Evolutionary conservation across 2,113 vertebrate genomes (phyloP), one percentile per base, ranked within the genome.

Genomic region (Pithys albifrons): DNA sequence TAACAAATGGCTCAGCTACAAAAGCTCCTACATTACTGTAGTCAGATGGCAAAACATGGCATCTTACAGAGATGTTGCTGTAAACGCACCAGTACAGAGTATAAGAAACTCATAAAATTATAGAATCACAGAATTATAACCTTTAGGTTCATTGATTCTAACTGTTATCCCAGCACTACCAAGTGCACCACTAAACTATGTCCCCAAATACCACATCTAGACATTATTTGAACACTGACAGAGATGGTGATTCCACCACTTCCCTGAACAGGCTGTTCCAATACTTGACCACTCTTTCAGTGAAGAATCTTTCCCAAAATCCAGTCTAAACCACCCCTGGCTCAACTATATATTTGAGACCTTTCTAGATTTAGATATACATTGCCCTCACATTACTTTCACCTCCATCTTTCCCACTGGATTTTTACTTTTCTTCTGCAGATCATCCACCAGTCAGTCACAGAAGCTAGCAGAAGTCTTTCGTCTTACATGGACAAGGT

Each of bases 131-230:
- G 25, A 52, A 52, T 28, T 67, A 27, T 19, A 8, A 48, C 6
- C n/a, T 35, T 75, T 22, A 43, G 17, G 29, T 22, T 41, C n/a
- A 19, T 20, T 0, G 0, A 55, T n/a, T 55, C 29, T 7, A 37
- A 28, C 8, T 18, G 25, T 22, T 48, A 41, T 19, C 18, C 6
- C 64, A 70, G 64, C 17, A 48, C 35, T 23, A 33, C 2, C 20
- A 37, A 49, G 12, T 55, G 48, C 55, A 43, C 11, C 14, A 57
- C 12, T 49, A 31, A 70, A 35, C 20, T 7, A 7, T 27, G 10
- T 5, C 17, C 20, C 29, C 29, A 48, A 15, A 10, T 19, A 55
- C 8, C 48, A 27, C 8, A 55, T 19, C 7, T 11, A 57, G 25
- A 27, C 18, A 35, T 7, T 35, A 49, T 2, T 23, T 29, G 41